These are phyloP conservation scores for Spea multiplicata DNA, from an alignment of 2,113 vertebrate species.

Conservation along the genomic window DNA sequence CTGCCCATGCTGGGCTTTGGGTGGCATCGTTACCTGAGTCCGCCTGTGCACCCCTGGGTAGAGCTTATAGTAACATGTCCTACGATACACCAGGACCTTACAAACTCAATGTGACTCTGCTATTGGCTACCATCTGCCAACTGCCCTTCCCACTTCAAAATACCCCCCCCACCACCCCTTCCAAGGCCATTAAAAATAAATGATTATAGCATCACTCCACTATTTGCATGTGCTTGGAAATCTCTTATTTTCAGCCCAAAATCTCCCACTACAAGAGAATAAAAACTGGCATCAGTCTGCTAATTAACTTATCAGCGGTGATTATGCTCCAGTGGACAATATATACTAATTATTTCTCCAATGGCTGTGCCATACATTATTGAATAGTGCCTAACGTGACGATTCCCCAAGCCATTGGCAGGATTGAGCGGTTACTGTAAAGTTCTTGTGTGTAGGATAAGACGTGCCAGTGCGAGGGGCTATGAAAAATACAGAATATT, in stretches of 20 bases:
- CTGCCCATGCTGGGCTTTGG: too few species aligned
- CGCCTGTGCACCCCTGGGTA: not conserved
- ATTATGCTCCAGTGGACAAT: not conserved
- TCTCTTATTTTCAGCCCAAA: constrained; percentile 18
- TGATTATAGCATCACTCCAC: constrained; percentile 21
- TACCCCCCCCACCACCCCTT: constrained; percentile 5
- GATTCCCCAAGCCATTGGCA: constrained; percentile 13
- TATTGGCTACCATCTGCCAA: constrained; percentile 27
- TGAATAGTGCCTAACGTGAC: constrained; percentile 4
- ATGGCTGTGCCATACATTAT: constrained; percentile 12
- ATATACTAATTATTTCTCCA: not conserved
- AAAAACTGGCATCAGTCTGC: not conserved
- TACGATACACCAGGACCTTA: constrained; percentile 32
- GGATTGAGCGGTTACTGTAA: constrained; percentile 10
- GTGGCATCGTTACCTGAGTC: not conserved
- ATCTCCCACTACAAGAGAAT: not conserved
- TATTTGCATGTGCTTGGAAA: constrained; percentile 38
- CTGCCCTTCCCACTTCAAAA: constrained; percentile 40
- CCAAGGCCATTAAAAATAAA: constrained; percentile 9
- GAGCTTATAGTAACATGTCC: not conserved
- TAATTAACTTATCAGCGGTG: not conserved
- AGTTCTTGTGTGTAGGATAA: constrained; percentile 32
- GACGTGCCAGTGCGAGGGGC: constrained; percentile 28
- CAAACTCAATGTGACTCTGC: constrained; percentile 20
- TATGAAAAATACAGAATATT: not conserved